Evolutionary conservation across 2,797 vertebrate genomes (phyloP).

Genomic region (Cynopterus sphinx): DNA sequence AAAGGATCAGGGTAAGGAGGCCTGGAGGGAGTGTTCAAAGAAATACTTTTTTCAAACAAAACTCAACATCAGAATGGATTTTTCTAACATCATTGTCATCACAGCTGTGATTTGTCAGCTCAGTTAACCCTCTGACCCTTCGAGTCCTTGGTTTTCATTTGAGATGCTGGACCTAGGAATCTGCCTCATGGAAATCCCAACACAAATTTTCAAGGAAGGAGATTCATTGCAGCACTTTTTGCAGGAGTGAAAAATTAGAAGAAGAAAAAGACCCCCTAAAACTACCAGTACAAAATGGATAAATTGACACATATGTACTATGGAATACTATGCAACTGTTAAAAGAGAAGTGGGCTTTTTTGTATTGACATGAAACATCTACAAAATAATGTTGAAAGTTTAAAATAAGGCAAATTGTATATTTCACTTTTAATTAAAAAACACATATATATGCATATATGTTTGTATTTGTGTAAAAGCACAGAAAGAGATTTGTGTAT

Average conservation of each 20-base stretch:
- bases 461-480: neutral
- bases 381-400: neutral
- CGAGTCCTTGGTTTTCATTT: neutral
- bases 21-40: neutral
- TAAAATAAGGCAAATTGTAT: conserved; percentile 31
- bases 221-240: neutral
- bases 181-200: neutral
- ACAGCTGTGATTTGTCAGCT: neutral
- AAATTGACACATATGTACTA: neutral
- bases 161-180: neutral
- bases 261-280: neutral
- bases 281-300: neutral
- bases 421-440: neutral
- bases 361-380: neutral
- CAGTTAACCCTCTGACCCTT: neutral
- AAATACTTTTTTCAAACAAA: conserved; percentile 5
- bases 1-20: neutral
- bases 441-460: neutral
- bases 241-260: neutral
- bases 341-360: neutral
- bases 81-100: neutral
- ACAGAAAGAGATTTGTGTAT: neutral
- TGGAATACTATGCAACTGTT: neutral
- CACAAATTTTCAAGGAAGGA: conserved; percentile 19
- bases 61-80: neutral